Evolutionary conservation across 2,888 invertebrate species (phyloP), one percentile per base, ranked within the genome.

Genomic region (Loripinus fragilis): DNA sequence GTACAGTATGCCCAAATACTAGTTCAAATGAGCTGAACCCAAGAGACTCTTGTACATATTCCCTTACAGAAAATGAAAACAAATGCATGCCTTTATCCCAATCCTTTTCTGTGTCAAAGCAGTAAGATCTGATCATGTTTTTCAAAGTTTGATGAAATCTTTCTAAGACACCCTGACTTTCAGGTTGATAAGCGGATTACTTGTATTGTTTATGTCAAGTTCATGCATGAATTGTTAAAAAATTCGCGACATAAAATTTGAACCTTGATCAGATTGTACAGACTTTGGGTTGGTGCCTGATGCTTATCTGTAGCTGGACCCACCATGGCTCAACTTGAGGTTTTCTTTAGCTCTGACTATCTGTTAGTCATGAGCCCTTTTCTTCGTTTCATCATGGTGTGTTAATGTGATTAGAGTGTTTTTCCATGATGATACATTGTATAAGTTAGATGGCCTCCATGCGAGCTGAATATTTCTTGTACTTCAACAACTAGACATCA

Each of bases 11-110:
- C 8, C 86, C 85, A 76, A 81, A 84, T 8, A 83, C 45, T 41
- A 84, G 52, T 55, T 85, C 81, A 80, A 85, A 85, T 0, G 85
- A 83, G 68, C 79, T 80, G 68, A 87, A 84, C 2, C 81, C 76
- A 23, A 86, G 60, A 1, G 86, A 83, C 73, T 87, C 85, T 52
- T 83, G 75, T 10, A 76, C 67, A 2, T 78, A 28, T 35, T 85
- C 80, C 38, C 83, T 73, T 25, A 52, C 78, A 41, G 85, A 81
- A 75, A 85, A 84, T 15, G 84, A 30, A 1, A 81, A 33, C 25
- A 74, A 78, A 35, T 71, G 67, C 12, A 85, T 48, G 7, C 81
- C 84, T 17, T 81, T 66, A 76, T 82, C 78, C 84, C 80, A 84
- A 38, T 84, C 84, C 35, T 65, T 78, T 23, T 78, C 55, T 17